Evolutionary conservation across 2,113 vertebrate genomes (phyloP).

Genomic region (Phylloscopus trochiloides): DNA sequence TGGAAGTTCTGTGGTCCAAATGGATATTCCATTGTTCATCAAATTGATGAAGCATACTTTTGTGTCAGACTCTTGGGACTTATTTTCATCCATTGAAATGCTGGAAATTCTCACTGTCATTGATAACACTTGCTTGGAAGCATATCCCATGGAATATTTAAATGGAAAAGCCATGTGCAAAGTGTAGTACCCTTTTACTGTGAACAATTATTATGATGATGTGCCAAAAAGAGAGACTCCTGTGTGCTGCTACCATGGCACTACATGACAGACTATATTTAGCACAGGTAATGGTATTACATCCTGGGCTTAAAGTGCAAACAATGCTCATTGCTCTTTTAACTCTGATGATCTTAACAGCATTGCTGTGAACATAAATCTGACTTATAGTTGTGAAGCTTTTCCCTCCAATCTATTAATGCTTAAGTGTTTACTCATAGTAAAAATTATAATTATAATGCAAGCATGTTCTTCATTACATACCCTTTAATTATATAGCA

Average conservation of each 20-base stretch:
- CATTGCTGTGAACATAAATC: not conserved
- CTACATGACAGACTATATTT: not conserved
- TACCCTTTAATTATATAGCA: not conserved
- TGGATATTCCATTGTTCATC: not conserved
- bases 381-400: not conserved
- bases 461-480: not conserved
- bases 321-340: not conserved
- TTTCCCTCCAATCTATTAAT: not conserved
- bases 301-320: not conserved
- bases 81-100: not conserved
- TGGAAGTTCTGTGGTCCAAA: not conserved
- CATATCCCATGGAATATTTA: not conserved
- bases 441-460: not conserved
- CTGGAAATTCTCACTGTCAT: not conserved
- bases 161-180: not conserved
- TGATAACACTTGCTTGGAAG: not conserved
- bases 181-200: not conserved
- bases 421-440: not conserved
- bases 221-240: not conserved
- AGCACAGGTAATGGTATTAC: conserved; percentile 22
- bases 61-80: not conserved
- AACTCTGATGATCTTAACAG: not conserved
- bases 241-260: not conserved
- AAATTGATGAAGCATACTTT: not conserved
- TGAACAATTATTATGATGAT: not conserved